phyloP scores from a whole-genome alignment of 2,113 vertebrate genomes.

The Hystrix brachyura region DNA sequence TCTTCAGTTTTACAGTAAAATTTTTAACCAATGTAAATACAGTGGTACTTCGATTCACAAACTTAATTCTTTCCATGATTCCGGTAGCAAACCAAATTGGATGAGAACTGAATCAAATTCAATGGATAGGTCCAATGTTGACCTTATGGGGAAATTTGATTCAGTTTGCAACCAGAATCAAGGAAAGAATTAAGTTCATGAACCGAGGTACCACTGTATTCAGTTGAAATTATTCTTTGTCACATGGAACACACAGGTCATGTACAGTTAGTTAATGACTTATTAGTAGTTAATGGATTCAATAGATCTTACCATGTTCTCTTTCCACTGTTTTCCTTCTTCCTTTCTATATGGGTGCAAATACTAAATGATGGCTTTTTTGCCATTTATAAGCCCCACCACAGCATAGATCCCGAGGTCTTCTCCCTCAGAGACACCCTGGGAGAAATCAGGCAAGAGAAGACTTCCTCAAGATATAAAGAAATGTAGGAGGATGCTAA shows the following conservation, averaged over 20 bases:
- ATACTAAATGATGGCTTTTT: neutral
- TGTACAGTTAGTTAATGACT: neutral
- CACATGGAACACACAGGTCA: neutral
- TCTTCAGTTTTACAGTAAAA: neutral
- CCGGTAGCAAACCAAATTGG: neutral
- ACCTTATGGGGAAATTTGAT: neutral
- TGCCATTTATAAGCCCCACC: neutral
- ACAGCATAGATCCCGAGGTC: neutral
- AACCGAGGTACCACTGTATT: neutral
- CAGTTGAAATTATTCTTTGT: neutral
- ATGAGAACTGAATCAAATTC: neutral
- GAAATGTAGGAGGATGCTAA: neutral
- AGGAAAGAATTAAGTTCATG: neutral
- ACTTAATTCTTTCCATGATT: neutral
- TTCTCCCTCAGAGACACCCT: neutral
- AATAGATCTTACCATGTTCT: neutral
- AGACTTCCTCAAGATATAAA: neutral
- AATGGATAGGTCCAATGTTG: neutral
- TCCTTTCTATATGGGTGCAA: neutral
- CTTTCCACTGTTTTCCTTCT: neutral
- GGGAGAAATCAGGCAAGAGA: neutral
- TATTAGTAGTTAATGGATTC: neutral
- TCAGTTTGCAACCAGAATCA: neutral
- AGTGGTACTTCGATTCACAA: neutral
- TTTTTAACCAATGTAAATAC: neutral